Evolutionary conservation across 2,113 vertebrate genomes (phyloP).

Genomic region (Rhadina sibilatrix): DNA sequence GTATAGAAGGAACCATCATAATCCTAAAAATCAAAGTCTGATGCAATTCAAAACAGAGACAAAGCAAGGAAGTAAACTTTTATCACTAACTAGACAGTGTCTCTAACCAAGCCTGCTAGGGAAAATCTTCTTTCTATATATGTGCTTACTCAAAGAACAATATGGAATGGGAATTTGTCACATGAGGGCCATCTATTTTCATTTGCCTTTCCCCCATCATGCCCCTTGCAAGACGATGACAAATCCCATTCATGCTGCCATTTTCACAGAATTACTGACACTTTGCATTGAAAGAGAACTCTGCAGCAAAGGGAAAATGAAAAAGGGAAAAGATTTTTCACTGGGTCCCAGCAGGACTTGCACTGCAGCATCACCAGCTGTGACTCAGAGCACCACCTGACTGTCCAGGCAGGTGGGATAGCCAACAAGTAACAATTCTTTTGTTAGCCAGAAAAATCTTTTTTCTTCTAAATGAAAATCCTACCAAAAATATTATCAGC

Average conservation of each 20-base stretch:
- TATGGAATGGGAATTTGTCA: not conserved
- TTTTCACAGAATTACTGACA: not conserved
- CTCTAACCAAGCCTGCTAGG: not conserved
- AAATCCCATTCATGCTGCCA: not conserved
- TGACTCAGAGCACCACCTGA: not conserved
- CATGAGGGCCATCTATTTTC: not conserved
- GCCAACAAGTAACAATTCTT: not conserved
- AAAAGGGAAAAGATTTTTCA: not conserved
- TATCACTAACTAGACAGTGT: not conserved
- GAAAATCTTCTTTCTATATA: not conserved
- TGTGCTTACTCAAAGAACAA: not conserved
- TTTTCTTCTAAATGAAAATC: not conserved
- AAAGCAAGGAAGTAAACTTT: not conserved
- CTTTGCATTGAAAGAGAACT: not conserved
- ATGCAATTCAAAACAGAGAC: not conserved
- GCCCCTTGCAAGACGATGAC: not conserved
- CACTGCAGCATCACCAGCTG: not conserved
- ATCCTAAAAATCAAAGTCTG: not conserved
- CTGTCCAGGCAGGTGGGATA: not conserved
- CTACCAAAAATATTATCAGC: not conserved
- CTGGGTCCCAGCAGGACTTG: not conserved
- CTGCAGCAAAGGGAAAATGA: not conserved
- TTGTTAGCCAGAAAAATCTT: not conserved
- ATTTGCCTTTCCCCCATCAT: not conserved
- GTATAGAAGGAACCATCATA: not conserved